Percentiles rank a stretch among this genome's conserved stretches.
Conservation (phyloP, 92 coral and sea anemone genomes). For the Galaxea fascicularis region DNA sequence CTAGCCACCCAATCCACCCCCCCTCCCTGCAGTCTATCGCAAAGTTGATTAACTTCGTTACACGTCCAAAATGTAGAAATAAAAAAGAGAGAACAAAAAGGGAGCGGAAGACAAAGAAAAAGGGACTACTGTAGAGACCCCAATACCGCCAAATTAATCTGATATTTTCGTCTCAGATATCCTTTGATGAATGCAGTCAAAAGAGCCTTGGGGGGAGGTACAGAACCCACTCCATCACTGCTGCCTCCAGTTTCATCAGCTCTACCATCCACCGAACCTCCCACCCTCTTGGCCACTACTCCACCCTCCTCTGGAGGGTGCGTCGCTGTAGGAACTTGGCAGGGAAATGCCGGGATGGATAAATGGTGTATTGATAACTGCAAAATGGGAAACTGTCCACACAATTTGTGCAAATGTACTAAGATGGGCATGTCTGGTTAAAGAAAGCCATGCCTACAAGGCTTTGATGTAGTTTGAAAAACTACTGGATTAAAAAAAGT, state of each 20-base stretch:
- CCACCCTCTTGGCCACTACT: conserved; percentile 20
- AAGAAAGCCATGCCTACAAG: neutral
- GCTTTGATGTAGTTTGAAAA: too few relatives aligned
- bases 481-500: too few relatives aligned
- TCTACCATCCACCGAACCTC: conserved; percentile 8
- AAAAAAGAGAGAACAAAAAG: too few relatives aligned
- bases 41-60: too few relatives aligned
- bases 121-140: too few relatives aligned
- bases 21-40: too few relatives aligned
- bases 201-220: conserved; percentile 36
- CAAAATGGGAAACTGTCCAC: conserved; percentile 68
- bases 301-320: conserved; percentile 56
- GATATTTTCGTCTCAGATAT: conserved; percentile 9
- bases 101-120: too few relatives aligned
- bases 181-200: conserved; percentile 82
- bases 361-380: conserved; percentile 71
- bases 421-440: neutral
- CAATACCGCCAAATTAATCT: neutral
- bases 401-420: conserved; percentile 49
- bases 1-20: too few relatives aligned
- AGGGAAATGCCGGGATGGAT: conserved; percentile 66
- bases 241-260: conserved; percentile 6
- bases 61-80: too few relatives aligned
- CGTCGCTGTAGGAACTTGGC: conserved; percentile 72
- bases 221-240: conserved; percentile 5